phyloP scores from a whole-genome alignment of 2,888 invertebrate species.

The Gari tellinella region DNA sequence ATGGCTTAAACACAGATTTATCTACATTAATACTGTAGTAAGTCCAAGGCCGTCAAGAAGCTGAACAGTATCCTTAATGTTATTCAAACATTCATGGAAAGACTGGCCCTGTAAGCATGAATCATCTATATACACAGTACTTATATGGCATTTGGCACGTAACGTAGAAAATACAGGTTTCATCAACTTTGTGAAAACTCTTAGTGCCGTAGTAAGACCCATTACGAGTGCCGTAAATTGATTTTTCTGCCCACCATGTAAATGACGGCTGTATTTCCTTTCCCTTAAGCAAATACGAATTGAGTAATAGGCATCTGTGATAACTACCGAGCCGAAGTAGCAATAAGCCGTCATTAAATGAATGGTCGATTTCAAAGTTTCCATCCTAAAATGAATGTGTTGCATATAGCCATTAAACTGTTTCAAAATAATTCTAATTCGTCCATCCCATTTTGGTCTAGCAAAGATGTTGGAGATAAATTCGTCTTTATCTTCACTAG shows the following conservation, averaged over 20 bases:
- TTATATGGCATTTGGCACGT: conserved; percentile 22
- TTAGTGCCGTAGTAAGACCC: conserved; percentile 17
- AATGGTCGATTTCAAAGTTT: not conserved
- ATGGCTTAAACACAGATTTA: too few species aligned
- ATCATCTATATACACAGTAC: conserved; percentile 7
- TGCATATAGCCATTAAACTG: not conserved
- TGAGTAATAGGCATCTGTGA: not conserved
- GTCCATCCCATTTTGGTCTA: not conserved
- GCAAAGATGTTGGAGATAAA: not conserved
- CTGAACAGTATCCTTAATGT: too few species aligned
- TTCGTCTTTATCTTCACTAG: too few species aligned
- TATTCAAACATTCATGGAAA: not conserved
- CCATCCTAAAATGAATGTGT: not conserved
- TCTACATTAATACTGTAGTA: too few species aligned
- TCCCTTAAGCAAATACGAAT: not conserved
- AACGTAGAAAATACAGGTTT: conserved; percentile 35
- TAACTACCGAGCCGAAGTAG: not conserved
- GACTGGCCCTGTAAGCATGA: conserved; percentile 24
- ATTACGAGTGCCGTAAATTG: conserved; percentile 28
- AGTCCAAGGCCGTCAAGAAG: too few species aligned
- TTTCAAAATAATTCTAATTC: too few species aligned
- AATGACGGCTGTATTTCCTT: not conserved
- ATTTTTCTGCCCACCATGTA: not conserved
- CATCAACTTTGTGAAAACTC: conserved; percentile 25
- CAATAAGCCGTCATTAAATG: not conserved